phyloP scores from a whole-genome alignment of 2,113 vertebrate genomes.

The Brachypteracias leptosomus region DNA sequence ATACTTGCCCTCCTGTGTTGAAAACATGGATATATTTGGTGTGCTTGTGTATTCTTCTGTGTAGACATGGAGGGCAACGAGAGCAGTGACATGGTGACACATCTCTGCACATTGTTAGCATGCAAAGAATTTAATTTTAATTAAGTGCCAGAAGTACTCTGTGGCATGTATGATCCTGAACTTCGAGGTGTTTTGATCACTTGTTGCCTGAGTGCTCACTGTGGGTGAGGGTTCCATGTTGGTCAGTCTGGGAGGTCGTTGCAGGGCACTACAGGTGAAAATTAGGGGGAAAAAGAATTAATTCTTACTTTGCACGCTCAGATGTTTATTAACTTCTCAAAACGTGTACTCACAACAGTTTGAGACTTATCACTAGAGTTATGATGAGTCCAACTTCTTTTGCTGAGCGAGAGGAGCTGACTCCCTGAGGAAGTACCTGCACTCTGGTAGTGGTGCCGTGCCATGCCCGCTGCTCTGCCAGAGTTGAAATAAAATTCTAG shows the following conservation, averaged over 20 bases:
- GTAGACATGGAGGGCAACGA: background rate
- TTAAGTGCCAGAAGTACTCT: background rate
- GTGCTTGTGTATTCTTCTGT: fast-evolving
- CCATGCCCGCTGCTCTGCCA: background rate
- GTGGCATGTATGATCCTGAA: background rate
- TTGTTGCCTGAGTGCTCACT: background rate
- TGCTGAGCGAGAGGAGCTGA: background rate
- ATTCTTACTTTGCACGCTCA: background rate
- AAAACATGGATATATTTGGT: background rate
- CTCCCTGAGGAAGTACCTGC: background rate
- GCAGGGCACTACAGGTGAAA: background rate
- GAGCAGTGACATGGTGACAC: background rate
- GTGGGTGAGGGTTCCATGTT: background rate
- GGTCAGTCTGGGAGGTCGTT: background rate
- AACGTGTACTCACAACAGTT: background rate
- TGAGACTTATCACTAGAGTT: background rate
- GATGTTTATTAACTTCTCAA: background rate
- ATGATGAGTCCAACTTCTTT: background rate
- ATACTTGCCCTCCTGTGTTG: background rate
- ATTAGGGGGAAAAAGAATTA: background rate
- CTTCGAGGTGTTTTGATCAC: background rate
- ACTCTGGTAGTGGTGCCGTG: background rate
- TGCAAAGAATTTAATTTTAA: background rate
- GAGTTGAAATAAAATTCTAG: background rate
- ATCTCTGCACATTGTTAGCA: background rate